Evolutionary conservation across 2,797 vertebrate genomes (phyloP), one percentile per base, ranked within the genome.

Genomic region (Simalia tracyae): DNA sequence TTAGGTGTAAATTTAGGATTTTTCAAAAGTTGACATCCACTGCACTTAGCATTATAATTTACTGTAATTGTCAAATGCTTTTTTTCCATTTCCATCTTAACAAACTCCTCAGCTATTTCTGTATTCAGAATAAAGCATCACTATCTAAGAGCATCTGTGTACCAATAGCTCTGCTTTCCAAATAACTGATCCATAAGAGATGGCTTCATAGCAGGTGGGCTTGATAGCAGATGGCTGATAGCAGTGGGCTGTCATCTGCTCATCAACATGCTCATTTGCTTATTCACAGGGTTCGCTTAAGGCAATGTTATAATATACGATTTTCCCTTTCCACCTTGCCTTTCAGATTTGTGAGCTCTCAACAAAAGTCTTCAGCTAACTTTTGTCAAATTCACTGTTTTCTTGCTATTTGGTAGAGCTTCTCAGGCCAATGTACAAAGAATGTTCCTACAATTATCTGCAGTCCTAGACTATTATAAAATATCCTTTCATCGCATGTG

Each of bases 151-250:
- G 95, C 15, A 96, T 95, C 92, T 95, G 66, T 96, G 95, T 94
- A 93, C 95, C 95, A 95, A 96, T 95, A 96, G 94, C 95, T 94
- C 91, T 94, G 95, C 90, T 95, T 93, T 96, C 95, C 94, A 96
- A 96, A 96, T 95, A 95, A 94, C 87, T 94, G 95, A 96, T 95
- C 93, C 94, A 94, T 0, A 0, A 88, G 86, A 95, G 94, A 96
- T 96, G 96, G 95, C 92, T 91, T 95, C 95, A 89, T 95, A 97
- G 95, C 93, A 96, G 95, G 96, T 95, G 93, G 96, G 36, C 94
- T 92, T 60, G 59, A 22, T 60, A 60, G 17, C 59, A 60, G 59
- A 60, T 96, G 95, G 93, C 89, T 94, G 95, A 89, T 95, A 96
- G 95, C 94, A 97, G 96, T 96, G 95, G 96, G 31, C 94, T 91